Evolutionary conservation across 2,113 vertebrate species (phyloP), one percentile per base, ranked within the genome.

Genomic region (Apus apus): DNA sequence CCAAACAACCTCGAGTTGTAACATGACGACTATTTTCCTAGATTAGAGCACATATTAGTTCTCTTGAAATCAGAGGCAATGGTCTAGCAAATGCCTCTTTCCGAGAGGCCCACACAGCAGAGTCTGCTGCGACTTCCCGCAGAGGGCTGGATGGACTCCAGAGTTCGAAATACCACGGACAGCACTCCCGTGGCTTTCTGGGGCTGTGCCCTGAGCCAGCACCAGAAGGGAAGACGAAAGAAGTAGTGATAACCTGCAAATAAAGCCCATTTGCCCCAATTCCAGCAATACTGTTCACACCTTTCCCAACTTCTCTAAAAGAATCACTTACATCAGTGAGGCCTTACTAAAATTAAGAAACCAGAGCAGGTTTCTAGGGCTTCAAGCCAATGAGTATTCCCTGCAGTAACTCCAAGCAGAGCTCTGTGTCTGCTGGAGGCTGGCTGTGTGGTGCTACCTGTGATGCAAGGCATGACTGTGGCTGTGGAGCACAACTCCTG

Each of bases 381-480:
- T 50, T 34, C n/a, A 22, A 13, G 1, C 19, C 36, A 16, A 3
- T 1, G 1, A 0, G 2, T 15, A n/a, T 17, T 79, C 53, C 12
- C 3, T 10, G 8, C 40, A 0, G 4, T 50, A 43, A n/a, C 36
- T 20, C 34, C n/a, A 4, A 1, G 25, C 18, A 2, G 76, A 43
- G 30, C 0, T 0, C 40, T 0, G 9, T 25, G 25, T 30, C 57
- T 4, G 13, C 81, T 13, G 5, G 11, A 1, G 36, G 19, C 34
- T 2, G 3, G 30, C 16, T 4, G 4, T 1, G 0, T 1, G 2
- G 26, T 15, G 67, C 60, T 27, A 22, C 5, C 14, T 20, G 45
- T 4, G 0, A 6, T 1, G 29, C 1, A 0, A 0, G 30, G n/a
- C n/a, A 5, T 0, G 30, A 40, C 32, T 68, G 5, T 5, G 3